These are phyloP conservation scores for Caenorhabditis imperialis DNA, from an alignment of 2,888 invertebrate species.

Conservation along the genomic window DNA sequence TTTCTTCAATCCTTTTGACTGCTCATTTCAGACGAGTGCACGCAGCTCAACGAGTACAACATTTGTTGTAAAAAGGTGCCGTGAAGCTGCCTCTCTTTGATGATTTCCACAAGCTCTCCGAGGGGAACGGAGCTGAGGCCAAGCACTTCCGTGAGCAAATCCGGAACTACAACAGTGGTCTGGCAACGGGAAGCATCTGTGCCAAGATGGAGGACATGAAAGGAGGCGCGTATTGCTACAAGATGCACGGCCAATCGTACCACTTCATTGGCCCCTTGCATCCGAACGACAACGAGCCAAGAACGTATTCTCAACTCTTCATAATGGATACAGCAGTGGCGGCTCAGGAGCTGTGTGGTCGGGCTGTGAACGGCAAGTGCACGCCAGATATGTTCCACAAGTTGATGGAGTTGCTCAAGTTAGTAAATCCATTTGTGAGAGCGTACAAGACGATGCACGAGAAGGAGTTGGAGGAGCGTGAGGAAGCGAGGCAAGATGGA, in stretches of 20 bases:
- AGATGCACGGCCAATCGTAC: conserved; percentile 26
- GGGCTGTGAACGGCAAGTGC: conserved; percentile 3
- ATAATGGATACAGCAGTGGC: conserved; percentile 23
- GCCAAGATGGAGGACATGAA: conserved; percentile 14
- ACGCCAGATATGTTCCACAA: background rate
- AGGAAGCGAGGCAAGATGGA: conserved; percentile 2
- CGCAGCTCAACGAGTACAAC: background rate
- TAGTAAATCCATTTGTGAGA: conserved; percentile 38
- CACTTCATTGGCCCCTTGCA: too few relatives aligned
- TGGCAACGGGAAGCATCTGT: conserved; percentile 35
- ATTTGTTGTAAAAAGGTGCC: conserved; percentile 10
- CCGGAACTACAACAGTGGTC: conserved; percentile 38
- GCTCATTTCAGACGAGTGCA: background rate
- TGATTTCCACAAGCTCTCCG: conserved; percentile 3
- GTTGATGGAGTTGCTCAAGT: background rate
- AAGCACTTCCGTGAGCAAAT: conserved; percentile 5
- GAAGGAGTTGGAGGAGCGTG: conserved; percentile 36
- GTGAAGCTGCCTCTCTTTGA: conserved; percentile 6
- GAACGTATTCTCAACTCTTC: conserved; percentile 19
- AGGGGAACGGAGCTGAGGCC: background rate
- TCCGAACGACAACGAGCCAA: too few relatives aligned
- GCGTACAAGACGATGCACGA: conserved; percentile 52
- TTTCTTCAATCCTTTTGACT: background rate
- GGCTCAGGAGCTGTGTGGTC: conserved; percentile 6
- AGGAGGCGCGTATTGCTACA: conserved; percentile 48